phyloP scores from a whole-genome alignment of 2,797 vertebrate genomes.

The Enteromius thamalakanensis region DNA sequence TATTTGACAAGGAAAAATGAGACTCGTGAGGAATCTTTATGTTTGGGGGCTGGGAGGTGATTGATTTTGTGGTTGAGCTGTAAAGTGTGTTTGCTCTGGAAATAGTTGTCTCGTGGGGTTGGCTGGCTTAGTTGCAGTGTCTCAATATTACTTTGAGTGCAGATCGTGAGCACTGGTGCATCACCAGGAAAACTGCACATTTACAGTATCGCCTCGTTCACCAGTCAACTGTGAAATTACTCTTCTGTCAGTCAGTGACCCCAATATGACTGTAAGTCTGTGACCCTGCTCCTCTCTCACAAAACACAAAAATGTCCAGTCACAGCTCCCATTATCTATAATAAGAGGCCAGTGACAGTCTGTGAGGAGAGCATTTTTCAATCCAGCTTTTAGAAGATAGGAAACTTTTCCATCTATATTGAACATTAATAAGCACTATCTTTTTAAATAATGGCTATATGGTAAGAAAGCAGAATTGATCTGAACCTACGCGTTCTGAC shows the following conservation, averaged over 20 bases:
- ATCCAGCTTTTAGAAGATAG: neutral
- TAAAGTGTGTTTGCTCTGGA: neutral
- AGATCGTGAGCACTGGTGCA: constrained; percentile 49
- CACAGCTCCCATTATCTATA: constrained; percentile 6
- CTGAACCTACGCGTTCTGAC: neutral
- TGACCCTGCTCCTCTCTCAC: constrained; percentile 19
- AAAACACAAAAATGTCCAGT: constrained; percentile 23
- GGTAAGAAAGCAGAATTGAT: neutral
- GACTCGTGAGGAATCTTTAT: neutral
- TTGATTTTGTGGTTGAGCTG: constrained; percentile 5
- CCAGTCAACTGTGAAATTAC: constrained; percentile 61
- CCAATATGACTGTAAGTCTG: constrained; percentile 4
- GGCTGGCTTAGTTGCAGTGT: constrained; percentile 4
- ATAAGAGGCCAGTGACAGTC: neutral
- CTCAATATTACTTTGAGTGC: constrained; percentile 36
- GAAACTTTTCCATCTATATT: neutral
- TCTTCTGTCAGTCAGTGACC: constrained; percentile 41
- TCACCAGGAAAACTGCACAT: constrained; percentile 45
- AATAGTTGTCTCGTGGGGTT: neutral
- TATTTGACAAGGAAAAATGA: neutral
- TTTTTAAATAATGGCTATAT: neutral
- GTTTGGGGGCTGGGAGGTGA: neutral
- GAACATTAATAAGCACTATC: neutral
- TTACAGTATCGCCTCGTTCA: constrained; percentile 38
- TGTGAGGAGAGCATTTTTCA: neutral